phyloP scores from a whole-genome alignment of 1,140 invertebrate species.

The Halesus radiatus region DNA sequence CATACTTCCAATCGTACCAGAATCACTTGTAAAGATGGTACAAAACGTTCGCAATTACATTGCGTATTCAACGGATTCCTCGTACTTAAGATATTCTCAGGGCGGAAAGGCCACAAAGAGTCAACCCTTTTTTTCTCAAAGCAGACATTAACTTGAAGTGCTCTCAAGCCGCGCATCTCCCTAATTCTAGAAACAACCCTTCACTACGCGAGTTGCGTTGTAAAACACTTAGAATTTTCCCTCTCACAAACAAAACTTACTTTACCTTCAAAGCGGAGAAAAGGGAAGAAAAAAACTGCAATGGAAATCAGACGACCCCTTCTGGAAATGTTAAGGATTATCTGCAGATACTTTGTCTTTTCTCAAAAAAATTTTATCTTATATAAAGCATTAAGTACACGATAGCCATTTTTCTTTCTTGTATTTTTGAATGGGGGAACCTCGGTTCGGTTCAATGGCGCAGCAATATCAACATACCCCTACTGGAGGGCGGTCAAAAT shows the following conservation, averaged over 20 bases:
- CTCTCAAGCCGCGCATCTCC: constrained; percentile 34
- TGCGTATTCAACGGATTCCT: constrained; percentile 31
- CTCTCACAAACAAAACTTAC: neutral
- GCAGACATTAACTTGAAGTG: constrained; percentile 46
- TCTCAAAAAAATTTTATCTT: constrained; percentile 42
- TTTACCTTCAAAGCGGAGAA: constrained; percentile 52
- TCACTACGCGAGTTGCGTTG: constrained; percentile 24
- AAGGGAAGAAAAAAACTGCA: constrained; percentile 41
- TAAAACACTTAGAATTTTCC: constrained; percentile 42
- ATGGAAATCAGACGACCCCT: constrained; percentile 51
- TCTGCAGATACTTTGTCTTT: constrained; percentile 18
- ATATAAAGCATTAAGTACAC: constrained; percentile 56
- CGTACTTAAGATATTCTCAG: constrained; percentile 19
- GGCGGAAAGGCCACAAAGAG: constrained; percentile 26
- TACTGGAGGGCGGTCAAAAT: constrained; percentile 16
- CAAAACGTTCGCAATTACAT: constrained; percentile 28
- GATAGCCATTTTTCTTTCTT: constrained; percentile 52
- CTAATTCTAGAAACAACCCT: constrained; percentile 41
- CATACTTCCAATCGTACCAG: too few relatives aligned
- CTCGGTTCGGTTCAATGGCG: neutral
- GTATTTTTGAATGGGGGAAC: constrained; percentile 20
- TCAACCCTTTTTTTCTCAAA: constrained; percentile 42
- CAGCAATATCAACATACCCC: constrained; percentile 24
- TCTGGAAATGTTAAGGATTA: constrained; percentile 46
- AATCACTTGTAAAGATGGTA: neutral